Base-by-base conservation (phyloP, 2,113 vertebrate genomes). In the Lamprologus ornatipinnis region DNA sequence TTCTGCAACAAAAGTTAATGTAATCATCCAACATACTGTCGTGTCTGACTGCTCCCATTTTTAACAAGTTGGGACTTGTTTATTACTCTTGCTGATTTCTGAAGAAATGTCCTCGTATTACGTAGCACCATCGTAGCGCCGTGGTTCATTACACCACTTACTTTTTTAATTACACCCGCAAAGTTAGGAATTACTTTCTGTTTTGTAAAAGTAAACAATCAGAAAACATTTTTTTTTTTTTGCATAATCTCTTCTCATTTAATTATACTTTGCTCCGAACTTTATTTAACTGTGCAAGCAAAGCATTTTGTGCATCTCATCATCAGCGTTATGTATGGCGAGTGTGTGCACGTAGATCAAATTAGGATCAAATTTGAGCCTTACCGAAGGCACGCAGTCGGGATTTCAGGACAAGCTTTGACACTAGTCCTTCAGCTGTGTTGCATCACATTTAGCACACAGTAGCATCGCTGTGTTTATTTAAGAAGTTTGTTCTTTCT, bases 91-190 rank as follows among this genome's bases (percentile, higher is more conserved):
- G 37, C 81, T 86, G 47, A 73, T 88, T 83, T 80, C 65, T 85
- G 42, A 82, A 49, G 57, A 79, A 57, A 84, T 68, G 54, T 84
- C 81, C 42, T 58, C 31, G 51, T 84, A 80, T 65, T 84, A 42
- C 49, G 54, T 47, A 89, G 15, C 83, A 58, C 55, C 84, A 84
- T 58, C 85, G 6, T 19, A 2, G 35, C 1, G 28, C 57, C 47
- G 49, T 63, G 81, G 87, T 92, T 91, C 70, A 86, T 93, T 82
- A 49, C 45, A 28, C 63, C 31, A 37, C 70, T 88, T 90, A 80
- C 23, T 92, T 86, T 93, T 68, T 85, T 89, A 90, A 90, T 94
- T 84, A 51, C 85, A n/a, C 57, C 12, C 49, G 4, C 73, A 54
- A 88, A 92, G 58, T 85, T 57, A 42, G 42, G 54, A 85, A 89